phyloP scores from a whole-genome alignment of 2,797 vertebrate species.

The Sebastes jordani region DNA sequence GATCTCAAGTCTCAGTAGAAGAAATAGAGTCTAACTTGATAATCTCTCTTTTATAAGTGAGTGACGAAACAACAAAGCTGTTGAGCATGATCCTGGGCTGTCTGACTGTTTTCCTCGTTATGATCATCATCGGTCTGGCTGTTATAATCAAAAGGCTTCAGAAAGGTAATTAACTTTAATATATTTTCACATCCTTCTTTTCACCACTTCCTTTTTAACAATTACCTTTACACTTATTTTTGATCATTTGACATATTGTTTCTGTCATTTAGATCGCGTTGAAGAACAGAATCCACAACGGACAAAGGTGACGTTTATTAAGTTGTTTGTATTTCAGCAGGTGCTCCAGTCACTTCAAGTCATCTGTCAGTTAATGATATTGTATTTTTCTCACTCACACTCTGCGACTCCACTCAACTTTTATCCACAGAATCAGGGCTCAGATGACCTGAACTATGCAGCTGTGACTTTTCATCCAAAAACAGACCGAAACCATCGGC shows the following conservation, averaged over 20 bases:
- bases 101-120: not conserved
- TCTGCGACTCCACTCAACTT: too few species aligned
- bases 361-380: not conserved
- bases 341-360: fast-evolving
- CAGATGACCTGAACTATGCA: slow-evolving; percentile 33
- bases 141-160: not conserved
- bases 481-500: not conserved
- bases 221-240: too few species aligned
- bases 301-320: not conserved
- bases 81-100: not conserved
- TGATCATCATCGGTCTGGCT: not conserved
- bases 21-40: too few species aligned
- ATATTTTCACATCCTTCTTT: not conserved
- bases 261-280: slow-evolving; percentile 1
- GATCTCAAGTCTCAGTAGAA: not conserved
- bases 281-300: not conserved
- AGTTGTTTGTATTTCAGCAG: not conserved
- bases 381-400: not conserved
- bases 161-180: not conserved
- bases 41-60: not conserved
- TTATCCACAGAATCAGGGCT: not conserved
- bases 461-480: slow-evolving; percentile 20
- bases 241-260: not conserved
- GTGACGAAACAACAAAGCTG: not conserved
- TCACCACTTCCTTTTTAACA: not conserved